A percentile compares a stretch with the other conserved stretches of the same genome.
Conservation (phyloP, 2,888 invertebrate genomes). For the Leucoma salicis region DNA sequence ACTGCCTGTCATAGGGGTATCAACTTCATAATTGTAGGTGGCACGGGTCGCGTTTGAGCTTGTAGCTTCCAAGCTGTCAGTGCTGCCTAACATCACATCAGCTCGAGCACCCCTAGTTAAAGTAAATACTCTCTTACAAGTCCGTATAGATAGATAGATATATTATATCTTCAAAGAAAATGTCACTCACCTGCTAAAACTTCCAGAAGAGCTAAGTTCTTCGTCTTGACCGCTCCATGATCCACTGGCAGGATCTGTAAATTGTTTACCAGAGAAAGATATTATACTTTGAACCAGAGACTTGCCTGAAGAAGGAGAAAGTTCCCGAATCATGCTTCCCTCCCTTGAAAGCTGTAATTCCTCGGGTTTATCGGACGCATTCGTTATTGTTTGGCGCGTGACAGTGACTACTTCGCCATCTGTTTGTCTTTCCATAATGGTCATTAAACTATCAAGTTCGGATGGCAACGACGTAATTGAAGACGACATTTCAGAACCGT, state of each 20-base stretch:
- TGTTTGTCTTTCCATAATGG: conserved; percentile 65
- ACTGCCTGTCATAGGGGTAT: conserved; percentile 93
- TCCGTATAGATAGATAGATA: not conserved
- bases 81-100: conserved; percentile 84
- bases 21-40: conserved; percentile 91
- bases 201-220: conserved; percentile 77
- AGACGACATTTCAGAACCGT: conserved; percentile 77
- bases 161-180: no score
- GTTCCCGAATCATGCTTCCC: conserved; percentile 68
- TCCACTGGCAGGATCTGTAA: conserved; percentile 81
- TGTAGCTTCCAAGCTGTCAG: conserved; percentile 88
- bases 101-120: conserved; percentile 63
- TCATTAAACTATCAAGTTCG: conserved; percentile 76
- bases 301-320: conserved; percentile 78
- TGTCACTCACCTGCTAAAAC: conserved; percentile 69
- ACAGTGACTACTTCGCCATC: conserved; percentile 75
- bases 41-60: conserved; percentile 92
- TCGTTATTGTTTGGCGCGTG: conserved; percentile 59
- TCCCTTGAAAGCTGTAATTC: conserved; percentile 71
- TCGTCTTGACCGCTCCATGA: conserved; percentile 81
- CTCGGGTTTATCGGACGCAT: conserved; percentile 65
- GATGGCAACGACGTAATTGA: conserved; percentile 78
- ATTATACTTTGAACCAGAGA: conserved; percentile 74
- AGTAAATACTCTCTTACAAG: not conserved
- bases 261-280: conserved; percentile 75